Evolutionary conservation across 1,140 invertebrate genomes (phyloP).

Genomic region (Drosophila insularis): DNA sequence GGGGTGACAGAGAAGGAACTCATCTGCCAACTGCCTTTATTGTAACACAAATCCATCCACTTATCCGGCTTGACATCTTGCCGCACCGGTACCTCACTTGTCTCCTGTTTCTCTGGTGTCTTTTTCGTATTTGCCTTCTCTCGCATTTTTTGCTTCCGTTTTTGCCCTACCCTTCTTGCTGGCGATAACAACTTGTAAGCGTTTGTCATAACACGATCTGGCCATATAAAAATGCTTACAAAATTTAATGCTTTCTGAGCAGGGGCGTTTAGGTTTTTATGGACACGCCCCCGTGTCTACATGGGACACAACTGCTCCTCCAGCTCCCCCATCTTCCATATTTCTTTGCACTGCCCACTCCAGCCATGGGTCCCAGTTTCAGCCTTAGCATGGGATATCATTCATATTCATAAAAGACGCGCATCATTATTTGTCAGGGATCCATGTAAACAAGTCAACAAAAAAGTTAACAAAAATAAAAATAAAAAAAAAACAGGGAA

Average conservation of each 20-base stretch:
- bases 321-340: neutral
- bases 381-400: slow-evolving; percentile 26
- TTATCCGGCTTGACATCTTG: slow-evolving; percentile 15
- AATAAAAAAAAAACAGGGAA: slow-evolving; percentile 32
- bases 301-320: slow-evolving; percentile 16
- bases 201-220: slow-evolving; percentile 68
- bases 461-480: slow-evolving; percentile 49
- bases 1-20: neutral
- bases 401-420: slow-evolving; percentile 75
- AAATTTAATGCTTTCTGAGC: slow-evolving; percentile 59
- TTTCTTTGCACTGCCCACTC: neutral
- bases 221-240: slow-evolving; percentile 69
- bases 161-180: neutral
- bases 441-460: slow-evolving; percentile 72
- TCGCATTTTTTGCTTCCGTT: neutral
- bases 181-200: slow-evolving; percentile 68
- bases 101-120: neutral
- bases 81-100: slow-evolving; percentile 13
- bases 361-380: neutral
- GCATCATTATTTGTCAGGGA: slow-evolving; percentile 67
- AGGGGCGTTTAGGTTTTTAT: slow-evolving; percentile 67
- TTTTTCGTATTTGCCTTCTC: neutral
- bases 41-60: slow-evolving; percentile 39
- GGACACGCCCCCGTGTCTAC: slow-evolving; percentile 16
- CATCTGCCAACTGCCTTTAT: slow-evolving; percentile 9